phyloP scores from a whole-genome alignment of 2,797 vertebrate genomes.

The Erethizon dorsatum region DNA sequence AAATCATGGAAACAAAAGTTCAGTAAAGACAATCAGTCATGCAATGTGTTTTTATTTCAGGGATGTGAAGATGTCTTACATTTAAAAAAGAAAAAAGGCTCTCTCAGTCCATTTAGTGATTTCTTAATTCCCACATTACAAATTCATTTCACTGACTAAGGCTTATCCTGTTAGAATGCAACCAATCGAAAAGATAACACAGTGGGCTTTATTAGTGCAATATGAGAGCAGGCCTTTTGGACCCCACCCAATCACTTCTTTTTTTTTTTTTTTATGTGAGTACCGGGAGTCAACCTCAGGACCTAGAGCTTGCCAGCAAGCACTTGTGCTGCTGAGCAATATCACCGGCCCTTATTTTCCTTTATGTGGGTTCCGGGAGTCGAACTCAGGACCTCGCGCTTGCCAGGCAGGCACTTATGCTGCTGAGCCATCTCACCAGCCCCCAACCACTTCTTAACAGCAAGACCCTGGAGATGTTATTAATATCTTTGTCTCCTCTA shows the following conservation, averaged over 20 bases:
- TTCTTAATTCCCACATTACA: slow-evolving; percentile 61
- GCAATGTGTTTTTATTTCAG: slow-evolving; percentile 55
- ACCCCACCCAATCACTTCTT: slow-evolving; percentile 6
- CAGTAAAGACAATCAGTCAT: slow-evolving; percentile 40
- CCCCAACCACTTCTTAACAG: background rate
- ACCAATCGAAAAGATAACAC: slow-evolving; percentile 37
- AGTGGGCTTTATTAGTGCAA: background rate
- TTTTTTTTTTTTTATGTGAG: no score
- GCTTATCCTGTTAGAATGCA: slow-evolving; percentile 52
- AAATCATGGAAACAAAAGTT: slow-evolving; percentile 50
- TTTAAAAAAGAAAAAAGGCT: background rate
- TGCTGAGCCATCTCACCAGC: no score
- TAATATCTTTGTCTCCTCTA: background rate
- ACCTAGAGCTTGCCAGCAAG: no score
- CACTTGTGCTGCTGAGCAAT: no score
- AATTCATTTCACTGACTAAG: slow-evolving; percentile 59
- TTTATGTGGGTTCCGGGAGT: no score
- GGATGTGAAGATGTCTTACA: slow-evolving; percentile 9
- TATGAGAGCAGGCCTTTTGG: background rate
- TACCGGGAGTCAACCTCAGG: no score
- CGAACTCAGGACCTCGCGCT: no score
- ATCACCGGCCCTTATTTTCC: no score
- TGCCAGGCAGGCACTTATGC: no score
- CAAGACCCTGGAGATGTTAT: slow-evolving; percentile 43
- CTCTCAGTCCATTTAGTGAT: slow-evolving; percentile 23